These are phyloP conservation scores for Acleris sparsana DNA, from an alignment of 2,888 invertebrate genomes.

Conservation along the genomic window DNA sequence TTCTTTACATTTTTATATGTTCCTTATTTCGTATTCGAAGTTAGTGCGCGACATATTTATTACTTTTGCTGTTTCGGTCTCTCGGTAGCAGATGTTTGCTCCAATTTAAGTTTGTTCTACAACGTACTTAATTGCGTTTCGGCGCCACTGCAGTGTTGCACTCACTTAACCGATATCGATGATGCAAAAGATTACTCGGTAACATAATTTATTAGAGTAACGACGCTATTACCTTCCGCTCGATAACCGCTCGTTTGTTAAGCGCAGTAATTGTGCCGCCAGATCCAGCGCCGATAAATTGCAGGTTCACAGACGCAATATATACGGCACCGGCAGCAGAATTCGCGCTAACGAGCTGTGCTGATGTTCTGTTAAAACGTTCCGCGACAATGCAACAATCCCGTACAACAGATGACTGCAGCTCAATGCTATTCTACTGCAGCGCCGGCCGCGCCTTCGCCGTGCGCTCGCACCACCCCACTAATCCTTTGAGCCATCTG, in stretches of 20 bases:
- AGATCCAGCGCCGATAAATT: constrained; percentile 62
- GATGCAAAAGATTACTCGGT: constrained; percentile 31
- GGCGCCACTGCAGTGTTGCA: constrained; percentile 26
- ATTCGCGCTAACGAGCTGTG: constrained; percentile 58
- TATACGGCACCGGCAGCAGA: constrained; percentile 52
- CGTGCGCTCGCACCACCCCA: constrained; percentile 42
- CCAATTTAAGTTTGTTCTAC: constrained; percentile 28
- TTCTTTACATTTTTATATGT: constrained; percentile 56
- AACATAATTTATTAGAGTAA: constrained; percentile 41
- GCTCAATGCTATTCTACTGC: constrained; percentile 45
- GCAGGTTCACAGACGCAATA: constrained; percentile 61
- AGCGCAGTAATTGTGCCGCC: constrained; percentile 61
- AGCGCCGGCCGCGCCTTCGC: constrained; percentile 32
- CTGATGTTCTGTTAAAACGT: constrained; percentile 39
- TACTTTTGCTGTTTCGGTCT: constrained; percentile 43
- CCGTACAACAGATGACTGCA: constrained; percentile 43
- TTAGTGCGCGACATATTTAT: constrained; percentile 50
- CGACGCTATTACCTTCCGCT: constrained; percentile 46
- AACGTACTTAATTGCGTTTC: constrained; percentile 33
- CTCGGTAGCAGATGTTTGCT: constrained; percentile 35
- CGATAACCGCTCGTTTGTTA: constrained; percentile 64
- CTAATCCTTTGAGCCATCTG: constrained; percentile 61
- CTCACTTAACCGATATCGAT: constrained; percentile 27
- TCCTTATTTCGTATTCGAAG: constrained; percentile 54
- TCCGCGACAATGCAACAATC: constrained; percentile 45